A percentile compares a stretch with the other conserved stretches of the same genome.
phyloP scores from a whole-genome alignment of 2,113 vertebrate genomes.

The Platysteira castanea region DNA sequence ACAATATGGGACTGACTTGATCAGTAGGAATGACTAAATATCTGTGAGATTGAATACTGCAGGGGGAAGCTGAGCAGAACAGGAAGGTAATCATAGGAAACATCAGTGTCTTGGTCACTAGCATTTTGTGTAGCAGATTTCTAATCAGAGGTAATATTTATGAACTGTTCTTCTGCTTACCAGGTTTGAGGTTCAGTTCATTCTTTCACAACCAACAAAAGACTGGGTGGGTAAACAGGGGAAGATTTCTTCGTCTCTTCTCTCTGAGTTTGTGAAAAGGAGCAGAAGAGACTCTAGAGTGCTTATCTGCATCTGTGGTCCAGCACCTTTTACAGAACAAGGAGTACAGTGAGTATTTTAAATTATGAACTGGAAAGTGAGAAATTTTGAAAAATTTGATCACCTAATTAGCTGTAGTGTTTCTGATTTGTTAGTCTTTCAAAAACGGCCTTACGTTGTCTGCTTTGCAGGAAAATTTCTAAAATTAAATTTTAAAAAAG shows the following conservation, averaged over 20 bases:
- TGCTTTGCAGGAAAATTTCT: not conserved
- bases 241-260: constrained; percentile 74
- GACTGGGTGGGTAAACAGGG: constrained; percentile 83
- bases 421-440: not conserved
- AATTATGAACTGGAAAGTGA: not conserved
- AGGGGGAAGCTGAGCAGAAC: not conserved
- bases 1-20: not conserved
- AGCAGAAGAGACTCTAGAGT: constrained; percentile 73
- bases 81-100: not conserved
- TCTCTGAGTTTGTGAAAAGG: constrained; percentile 77
- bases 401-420: not conserved
- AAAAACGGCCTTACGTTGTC: fast-evolving
- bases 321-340: constrained; percentile 83
- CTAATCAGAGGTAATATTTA: not conserved
- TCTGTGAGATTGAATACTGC: not conserved
- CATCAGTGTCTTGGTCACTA: not conserved
- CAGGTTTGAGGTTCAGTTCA: constrained; percentile 87
- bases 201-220: constrained; percentile 84
- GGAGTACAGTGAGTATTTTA: constrained; percentile 78
- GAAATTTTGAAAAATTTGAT: not conserved
- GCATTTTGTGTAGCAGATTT: not conserved
- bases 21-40: not conserved
- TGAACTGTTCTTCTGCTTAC: constrained; percentile 15
- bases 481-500: not conserved
- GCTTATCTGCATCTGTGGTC: constrained; percentile 89